Evolutionary conservation across 2,797 vertebrate species (phyloP).

Genomic region (Helostoma temminkii): DNA sequence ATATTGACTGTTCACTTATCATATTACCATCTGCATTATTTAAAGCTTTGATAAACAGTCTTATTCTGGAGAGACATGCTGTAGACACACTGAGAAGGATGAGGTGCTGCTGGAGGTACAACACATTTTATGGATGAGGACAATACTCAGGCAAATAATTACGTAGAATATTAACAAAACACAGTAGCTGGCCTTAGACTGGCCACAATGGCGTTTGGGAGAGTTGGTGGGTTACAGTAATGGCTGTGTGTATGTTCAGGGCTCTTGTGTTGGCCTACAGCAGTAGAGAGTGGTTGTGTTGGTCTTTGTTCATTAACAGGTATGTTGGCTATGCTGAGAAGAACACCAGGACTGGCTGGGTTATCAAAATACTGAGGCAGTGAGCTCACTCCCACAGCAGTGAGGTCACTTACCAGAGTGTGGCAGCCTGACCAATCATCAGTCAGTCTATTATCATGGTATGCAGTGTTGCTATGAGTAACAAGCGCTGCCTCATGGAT

Average conservation of each 20-base stretch:
- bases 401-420: constrained; percentile 80
- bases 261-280: constrained; percentile 23
- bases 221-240: background rate
- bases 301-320: constrained; percentile 56
- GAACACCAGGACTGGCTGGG: constrained; percentile 50
- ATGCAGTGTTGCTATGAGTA: constrained; percentile 84
- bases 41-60: constrained; percentile 79
- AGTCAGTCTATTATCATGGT: constrained; percentile 79
- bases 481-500: constrained; percentile 68
- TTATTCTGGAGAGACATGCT: constrained; percentile 57
- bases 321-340: constrained; percentile 51
- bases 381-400: constrained; percentile 78
- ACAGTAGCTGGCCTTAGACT: background rate
- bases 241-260: background rate
- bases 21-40: constrained; percentile 85
- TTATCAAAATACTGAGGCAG: constrained; percentile 81
- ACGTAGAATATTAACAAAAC: constrained; percentile 26
- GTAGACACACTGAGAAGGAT: constrained; percentile 36
- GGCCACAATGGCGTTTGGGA: background rate
- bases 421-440: constrained; percentile 80
- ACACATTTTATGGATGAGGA: constrained; percentile 28
- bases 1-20: constrained; percentile 79
- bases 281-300: constrained; percentile 14
- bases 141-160: constrained; percentile 30
- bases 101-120: constrained; percentile 31